Evolutionary conservation across 2,113 vertebrate genomes (phyloP).

Genomic region (Cheirogaleus medius): DNA sequence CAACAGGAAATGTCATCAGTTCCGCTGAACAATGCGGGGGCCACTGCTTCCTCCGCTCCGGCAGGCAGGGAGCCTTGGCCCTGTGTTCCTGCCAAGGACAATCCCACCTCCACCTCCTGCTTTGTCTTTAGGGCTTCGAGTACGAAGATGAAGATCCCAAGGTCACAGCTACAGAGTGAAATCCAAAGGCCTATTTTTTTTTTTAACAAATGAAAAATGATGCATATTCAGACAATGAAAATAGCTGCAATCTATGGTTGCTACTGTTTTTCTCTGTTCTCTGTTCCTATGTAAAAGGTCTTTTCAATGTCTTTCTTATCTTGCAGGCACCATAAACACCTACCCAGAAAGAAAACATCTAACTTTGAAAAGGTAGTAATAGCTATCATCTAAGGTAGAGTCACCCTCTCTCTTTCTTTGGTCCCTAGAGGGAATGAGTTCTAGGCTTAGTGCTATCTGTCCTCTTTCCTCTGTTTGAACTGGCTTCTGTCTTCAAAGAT

Average conservation of each 20-base stretch:
- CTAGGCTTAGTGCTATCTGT: neutral
- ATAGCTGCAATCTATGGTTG: neutral
- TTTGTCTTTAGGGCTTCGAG: neutral
- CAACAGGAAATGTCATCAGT: neutral
- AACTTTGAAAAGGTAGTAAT: neutral
- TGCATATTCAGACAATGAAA: neutral
- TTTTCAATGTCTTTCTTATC: conserved; percentile 27
- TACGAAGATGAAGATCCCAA: neutral
- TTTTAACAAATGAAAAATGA: neutral
- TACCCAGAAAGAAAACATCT: neutral
- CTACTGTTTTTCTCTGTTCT: neutral
- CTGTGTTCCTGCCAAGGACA: neutral
- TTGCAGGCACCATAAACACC: neutral
- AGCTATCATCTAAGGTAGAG: neutral
- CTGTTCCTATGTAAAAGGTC: neutral
- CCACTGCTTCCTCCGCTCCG: neutral
- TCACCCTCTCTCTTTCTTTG: neutral
- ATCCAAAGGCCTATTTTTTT: neutral
- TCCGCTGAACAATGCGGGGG: neutral
- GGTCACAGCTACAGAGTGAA: neutral
- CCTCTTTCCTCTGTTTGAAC: neutral
- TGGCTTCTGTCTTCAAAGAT: neutral
- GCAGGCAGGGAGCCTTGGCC: neutral
- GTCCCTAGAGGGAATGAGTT: neutral
- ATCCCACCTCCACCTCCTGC: neutral